These are phyloP conservation scores for Heterohyrax brucei DNA, from an alignment of 2,797 vertebrate species.

Conservation along the genomic window DNA sequence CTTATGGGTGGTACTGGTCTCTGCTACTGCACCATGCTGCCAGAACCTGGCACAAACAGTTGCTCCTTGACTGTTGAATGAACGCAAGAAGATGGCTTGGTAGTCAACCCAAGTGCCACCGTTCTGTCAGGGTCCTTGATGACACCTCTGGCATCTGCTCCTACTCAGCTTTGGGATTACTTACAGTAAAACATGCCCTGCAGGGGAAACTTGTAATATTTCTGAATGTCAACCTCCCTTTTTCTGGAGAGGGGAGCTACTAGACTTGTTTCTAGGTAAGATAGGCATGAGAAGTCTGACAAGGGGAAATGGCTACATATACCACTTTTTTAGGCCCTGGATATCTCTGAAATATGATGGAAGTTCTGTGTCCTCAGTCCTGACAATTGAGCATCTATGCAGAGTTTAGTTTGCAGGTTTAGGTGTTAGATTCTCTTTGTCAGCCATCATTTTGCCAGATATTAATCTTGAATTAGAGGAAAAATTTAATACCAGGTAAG, in stretches of 20 bases:
- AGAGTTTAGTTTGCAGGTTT: background rate
- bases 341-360: background rate
- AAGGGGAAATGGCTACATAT: background rate
- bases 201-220: background rate
- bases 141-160: background rate
- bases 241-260: background rate
- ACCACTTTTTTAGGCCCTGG: background rate
- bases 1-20: background rate
- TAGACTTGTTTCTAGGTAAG: background rate
- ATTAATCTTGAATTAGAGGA: slow-evolving; percentile 9
- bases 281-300: background rate
- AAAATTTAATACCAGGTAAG: background rate
- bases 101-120: background rate
- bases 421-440: background rate
- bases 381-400: background rate
- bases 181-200: background rate
- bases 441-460: background rate
- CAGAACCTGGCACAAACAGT: background rate
- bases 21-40: background rate
- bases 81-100: background rate
- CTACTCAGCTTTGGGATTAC: background rate
- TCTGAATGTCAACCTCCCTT: background rate
- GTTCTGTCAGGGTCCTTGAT: background rate
- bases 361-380: slow-evolving; percentile 17
- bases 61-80: background rate